Conservation (phyloP, 2,797 vertebrate genomes). For the Chelidonichthys spinosus region DNA sequence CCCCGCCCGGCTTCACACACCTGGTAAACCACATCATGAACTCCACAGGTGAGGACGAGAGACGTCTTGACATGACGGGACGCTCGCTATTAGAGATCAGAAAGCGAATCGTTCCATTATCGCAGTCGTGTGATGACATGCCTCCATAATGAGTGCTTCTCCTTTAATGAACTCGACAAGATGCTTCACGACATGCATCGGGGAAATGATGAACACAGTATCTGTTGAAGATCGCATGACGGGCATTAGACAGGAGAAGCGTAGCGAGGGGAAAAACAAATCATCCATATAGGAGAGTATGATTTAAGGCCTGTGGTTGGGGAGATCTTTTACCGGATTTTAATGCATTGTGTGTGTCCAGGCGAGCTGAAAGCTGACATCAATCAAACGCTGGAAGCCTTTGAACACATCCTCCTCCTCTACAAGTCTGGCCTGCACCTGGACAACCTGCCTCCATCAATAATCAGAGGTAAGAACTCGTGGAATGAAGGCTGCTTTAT, state of each 20-base stretch:
- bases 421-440: conserved; percentile 92
- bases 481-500: conserved; percentile 57
- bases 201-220: conserved; percentile 53
- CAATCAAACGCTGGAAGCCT: conserved; percentile 88
- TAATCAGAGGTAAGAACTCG: conserved; percentile 83
- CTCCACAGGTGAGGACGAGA: conserved; percentile 84
- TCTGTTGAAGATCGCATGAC: conserved; percentile 22
- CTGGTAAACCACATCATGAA: conserved; percentile 91
- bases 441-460: conserved; percentile 81
- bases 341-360: conserved; percentile 70
- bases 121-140: conserved; percentile 66
- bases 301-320: conserved; percentile 20
- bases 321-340: conserved; percentile 38
- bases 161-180: conserved; percentile 54
- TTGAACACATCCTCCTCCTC: conserved; percentile 89
- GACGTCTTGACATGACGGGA: conserved; percentile 53
- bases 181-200: conserved; percentile 44
- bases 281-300: conserved; percentile 11
- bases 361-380: conserved; percentile 88
- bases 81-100: conserved; percentile 52
- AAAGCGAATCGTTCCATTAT: conserved; percentile 52
- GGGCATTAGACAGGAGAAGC: conserved; percentile 21
- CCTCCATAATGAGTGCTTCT: conserved; percentile 29
- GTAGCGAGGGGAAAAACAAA: background rate
- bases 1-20: conserved; percentile 86